Percentiles rank a stretch among this genome's conserved stretches.
Evolutionary conservation across 2,113 vertebrate species (phyloP).

Genomic region (Apodemus speciosus): DNA sequence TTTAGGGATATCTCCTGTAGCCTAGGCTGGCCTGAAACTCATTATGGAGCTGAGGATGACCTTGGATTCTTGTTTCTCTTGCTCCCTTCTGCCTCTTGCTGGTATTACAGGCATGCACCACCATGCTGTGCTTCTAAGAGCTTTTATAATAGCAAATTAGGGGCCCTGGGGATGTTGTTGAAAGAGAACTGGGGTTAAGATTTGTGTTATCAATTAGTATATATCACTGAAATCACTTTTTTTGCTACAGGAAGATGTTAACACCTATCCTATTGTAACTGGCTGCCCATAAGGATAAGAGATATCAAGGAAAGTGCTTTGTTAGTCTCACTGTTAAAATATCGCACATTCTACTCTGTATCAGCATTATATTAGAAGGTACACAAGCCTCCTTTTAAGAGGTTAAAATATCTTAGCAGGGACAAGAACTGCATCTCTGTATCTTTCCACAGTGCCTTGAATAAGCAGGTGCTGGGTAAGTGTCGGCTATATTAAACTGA

Average conservation of each 20-base stretch:
- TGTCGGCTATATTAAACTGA: slow-evolving; percentile 58
- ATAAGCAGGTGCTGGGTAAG: slow-evolving; percentile 50
- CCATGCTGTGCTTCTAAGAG: neutral
- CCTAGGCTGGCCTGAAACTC: neutral
- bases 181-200: neutral
- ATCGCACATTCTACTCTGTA: neutral
- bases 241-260: neutral
- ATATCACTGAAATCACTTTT: slow-evolving; percentile 4
- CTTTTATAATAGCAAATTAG: neutral
- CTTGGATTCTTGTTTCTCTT: neutral
- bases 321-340: neutral
- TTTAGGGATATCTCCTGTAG: neutral
- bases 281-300: neutral
- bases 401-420: neutral
- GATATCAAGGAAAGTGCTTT: neutral
- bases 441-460: slow-evolving; percentile 58
- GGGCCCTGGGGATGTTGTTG: neutral
- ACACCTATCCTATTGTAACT: neutral
- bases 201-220: neutral
- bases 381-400: neutral
- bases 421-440: neutral
- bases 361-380: neutral
- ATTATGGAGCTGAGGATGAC: neutral
- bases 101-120: neutral
- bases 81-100: neutral